These are phyloP conservation scores for Battus philenor DNA, from an alignment of 1,140 invertebrate species.

Conservation along the genomic window DNA sequence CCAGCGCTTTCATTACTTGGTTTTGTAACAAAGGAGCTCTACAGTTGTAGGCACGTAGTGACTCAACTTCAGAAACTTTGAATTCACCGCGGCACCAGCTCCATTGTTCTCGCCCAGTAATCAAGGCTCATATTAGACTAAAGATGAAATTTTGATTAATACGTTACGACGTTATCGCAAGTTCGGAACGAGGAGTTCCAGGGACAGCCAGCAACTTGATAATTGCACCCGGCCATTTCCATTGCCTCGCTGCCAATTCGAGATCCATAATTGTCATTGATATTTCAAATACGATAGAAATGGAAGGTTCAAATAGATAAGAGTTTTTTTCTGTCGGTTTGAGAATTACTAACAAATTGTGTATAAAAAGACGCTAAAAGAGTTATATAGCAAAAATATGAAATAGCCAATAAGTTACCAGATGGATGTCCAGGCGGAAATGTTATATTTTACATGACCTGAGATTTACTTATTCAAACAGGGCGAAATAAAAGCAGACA, in stretches of 20 bases:
- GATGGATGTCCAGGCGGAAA: too few relatives aligned
- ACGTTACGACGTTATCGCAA: conserved; percentile 59
- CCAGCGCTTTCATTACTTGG: conserved; percentile 71
- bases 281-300: conserved; percentile 1
- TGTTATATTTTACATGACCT: too few relatives aligned
- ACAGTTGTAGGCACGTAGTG: conserved; percentile 57
- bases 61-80: conserved; percentile 69
- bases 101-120: conserved; percentile 62
- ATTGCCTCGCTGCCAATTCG: conserved; percentile 13
- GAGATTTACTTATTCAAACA: too few relatives aligned
- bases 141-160: conserved; percentile 74
- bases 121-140: conserved; percentile 66
- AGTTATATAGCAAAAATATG: too few relatives aligned
- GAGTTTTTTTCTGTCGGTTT: too few relatives aligned
- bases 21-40: conserved; percentile 67
- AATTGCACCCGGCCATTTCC: conserved; percentile 26
- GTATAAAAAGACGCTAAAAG: too few relatives aligned
- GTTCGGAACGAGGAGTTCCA: conserved; percentile 41
- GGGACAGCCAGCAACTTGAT: conserved; percentile 50
- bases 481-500: too few relatives aligned
- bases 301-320: too few relatives aligned
- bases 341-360: too few relatives aligned
- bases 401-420: too few relatives aligned
- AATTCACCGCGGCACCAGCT: conserved; percentile 51
- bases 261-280: conserved; percentile 6